Conservation (phyloP, 2,113 vertebrate species). For the Phalacrocorax carbo region DNA sequence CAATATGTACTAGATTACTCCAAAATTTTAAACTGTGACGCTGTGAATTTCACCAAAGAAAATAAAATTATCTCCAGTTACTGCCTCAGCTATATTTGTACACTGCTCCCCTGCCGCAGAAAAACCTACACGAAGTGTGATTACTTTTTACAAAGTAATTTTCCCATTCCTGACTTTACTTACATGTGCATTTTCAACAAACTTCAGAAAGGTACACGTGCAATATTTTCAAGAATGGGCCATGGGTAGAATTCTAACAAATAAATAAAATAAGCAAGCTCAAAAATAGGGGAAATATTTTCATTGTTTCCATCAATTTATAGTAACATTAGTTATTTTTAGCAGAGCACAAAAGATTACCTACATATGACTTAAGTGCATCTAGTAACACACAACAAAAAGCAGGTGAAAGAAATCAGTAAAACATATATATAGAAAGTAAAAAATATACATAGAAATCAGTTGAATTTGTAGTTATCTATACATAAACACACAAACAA, state of each 20-base stretch:
- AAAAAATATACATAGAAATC: not conserved
- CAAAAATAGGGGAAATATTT: not conserved
- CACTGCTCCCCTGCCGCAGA: not conserved
- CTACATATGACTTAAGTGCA: not conserved
- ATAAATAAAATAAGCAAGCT: not conserved
- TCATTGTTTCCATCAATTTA: not conserved
- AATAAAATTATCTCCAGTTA: not conserved
- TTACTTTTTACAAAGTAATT: not conserved
- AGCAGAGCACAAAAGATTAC: not conserved
- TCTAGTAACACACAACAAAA: not conserved
- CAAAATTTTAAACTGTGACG: not conserved
- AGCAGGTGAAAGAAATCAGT: not conserved
- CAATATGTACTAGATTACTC: not conserved
- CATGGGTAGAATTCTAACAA: not conserved
- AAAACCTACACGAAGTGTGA: not conserved
- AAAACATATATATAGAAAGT: not conserved
- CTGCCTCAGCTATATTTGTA: not conserved
- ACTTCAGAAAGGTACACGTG: not conserved
- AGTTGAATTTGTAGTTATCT: not conserved
- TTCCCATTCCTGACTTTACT: not conserved
- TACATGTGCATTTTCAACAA: not conserved
- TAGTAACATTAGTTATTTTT: not conserved
- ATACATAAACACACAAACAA: not conserved
- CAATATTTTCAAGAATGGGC: not conserved
- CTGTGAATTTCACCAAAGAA: not conserved